Base-by-base conservation (phyloP, 2,113 vertebrate species). In the Podarcis muralis region DNA sequence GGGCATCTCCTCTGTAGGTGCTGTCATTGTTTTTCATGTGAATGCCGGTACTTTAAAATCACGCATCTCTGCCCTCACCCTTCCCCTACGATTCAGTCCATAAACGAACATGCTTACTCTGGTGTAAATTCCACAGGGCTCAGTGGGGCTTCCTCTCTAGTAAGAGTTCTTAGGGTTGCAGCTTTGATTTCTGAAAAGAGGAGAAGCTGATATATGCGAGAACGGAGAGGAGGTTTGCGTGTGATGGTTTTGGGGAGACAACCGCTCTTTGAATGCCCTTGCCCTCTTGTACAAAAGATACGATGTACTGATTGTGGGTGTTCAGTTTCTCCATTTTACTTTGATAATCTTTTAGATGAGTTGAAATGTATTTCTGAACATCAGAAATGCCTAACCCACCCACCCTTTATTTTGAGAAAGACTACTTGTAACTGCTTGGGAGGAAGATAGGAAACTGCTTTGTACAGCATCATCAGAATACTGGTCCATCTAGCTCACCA, bases 181-280 rank as follows among this genome's bases (percentile, higher is more conserved):
- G n/a, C 18, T 1, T 0, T n/a, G 7, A 2, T 40, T 2, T 1
- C 35, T 37, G 15, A 68, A 83, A 37, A 68, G 62, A 30, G 4
- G 22, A 16, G 1, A 66, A 72, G n/a, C 43, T 20, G 87, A 16
- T 0, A 0, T 18, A 79, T 37, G 30, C 4, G 2, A 1, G 62
- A 30, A 27, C 15, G 5, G 2, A 6, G 8, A 37, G 65, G 6
- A 11, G 6, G 15, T 15, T 40, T 32, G 25, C 43, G 74, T 16
- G 59, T 62, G 59, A 15, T 15, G 20, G 59, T 37, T 6, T 30
- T 2, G 1, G 37, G 59, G 65, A 32, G 18, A 22, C 23, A 23
- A 86, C 11, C 66, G 15, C 15, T 20, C 7, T 37, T n/a, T 0
- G 0, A 43, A 0, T 32, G 8, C 43, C 0, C 2, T 1, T 87